Base-by-base conservation (phyloP, 2,797 vertebrate genomes). In the Platalea minor region DNA sequence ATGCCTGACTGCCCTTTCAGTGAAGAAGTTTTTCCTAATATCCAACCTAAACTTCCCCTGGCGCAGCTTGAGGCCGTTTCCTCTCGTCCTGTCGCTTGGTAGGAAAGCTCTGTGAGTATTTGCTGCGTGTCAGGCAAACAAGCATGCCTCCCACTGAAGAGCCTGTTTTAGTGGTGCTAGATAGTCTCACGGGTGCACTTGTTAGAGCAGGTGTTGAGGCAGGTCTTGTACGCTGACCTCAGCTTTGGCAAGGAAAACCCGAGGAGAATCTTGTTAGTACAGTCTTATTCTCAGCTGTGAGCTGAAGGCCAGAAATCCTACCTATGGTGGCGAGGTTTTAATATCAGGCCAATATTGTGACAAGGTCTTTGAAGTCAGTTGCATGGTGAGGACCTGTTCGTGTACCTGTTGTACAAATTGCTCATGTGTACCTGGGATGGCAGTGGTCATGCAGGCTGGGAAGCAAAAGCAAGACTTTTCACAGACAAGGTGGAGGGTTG, bases 231-330 rank as follows among this genome's bases (percentile, higher is more conserved):
- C 65, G 29, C 69, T 84, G 84, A 91, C 61, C 61, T 78, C 72
- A 79, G 73, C 54, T 79, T 94, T 96, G 89, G 74, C 69, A 89
- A 91, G 54, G 43, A 93, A 82, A 77, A 54, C 46, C 53, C 8
- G 26, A 92, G 77, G 67, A 67, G 76, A 72, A 70, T 96, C 94
- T 76, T 57, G 10, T 96, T 92, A 95, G 82, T 33, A 26, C 28
- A 41, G 56, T 63, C 84, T 53, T 89, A 37, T 39, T 94, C 57
- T 87, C 51, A 87, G 21, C 26, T 57, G 68, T 67, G 43, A 93
- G 72, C 11, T 26, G 50, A 63, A 65, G 48, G n/a, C 16, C 35
- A 67, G 61, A 89, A 93, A 54, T 63, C 39, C 57, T 73, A 1
- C 50, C 19, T 80, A 83, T 61, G 25, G 17, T 77, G 50, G 13